These are phyloP conservation scores for Paralinhomoeus sp. DNA, from an alignment of 2,888 invertebrate genomes.

Conservation along the genomic window DNA sequence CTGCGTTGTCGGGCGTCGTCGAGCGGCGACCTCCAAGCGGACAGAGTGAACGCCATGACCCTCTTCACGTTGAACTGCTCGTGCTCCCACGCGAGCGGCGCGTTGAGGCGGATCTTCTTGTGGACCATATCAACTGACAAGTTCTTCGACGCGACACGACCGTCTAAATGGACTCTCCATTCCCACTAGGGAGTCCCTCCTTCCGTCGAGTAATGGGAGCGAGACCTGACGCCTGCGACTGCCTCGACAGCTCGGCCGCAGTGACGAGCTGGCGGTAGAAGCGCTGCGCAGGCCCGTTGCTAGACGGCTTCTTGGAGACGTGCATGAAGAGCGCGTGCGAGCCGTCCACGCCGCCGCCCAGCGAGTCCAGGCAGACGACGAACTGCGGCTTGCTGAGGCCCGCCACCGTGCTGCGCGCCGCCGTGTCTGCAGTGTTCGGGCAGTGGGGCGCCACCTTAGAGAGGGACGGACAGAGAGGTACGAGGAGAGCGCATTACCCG, in stretches of 20 bases:
- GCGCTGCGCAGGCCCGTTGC: constrained; percentile 45
- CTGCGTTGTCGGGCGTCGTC: constrained; percentile 26
- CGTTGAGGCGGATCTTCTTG: constrained; percentile 87
- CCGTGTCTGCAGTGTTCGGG: not conserved
- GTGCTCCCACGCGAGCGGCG: constrained; percentile 80
- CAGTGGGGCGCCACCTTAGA: not conserved
- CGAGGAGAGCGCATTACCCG: not conserved
- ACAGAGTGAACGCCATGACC: constrained; percentile 71
- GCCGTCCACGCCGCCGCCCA: constrained; percentile 33
- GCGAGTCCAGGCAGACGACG: constrained; percentile 59
- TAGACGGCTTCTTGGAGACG: constrained; percentile 80
- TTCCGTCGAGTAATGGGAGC: not conserved
- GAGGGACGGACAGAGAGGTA: not conserved
- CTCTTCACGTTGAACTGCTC: constrained; percentile 78
- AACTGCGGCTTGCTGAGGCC: constrained; percentile 29
- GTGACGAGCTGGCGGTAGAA: constrained; percentile 23
- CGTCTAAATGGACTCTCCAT: no score
- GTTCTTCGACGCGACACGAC: not conserved
- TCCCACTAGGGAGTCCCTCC: not conserved
- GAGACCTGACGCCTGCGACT: not conserved
- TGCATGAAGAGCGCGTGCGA: constrained; percentile 50
- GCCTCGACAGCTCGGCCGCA: not conserved
- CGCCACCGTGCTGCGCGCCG: not conserved
- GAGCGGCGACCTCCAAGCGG: constrained; percentile 38
- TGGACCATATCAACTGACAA: constrained; percentile 32